Conservation (phyloP, 2,113 vertebrate genomes). For the Notarius quadriscutis region DNA sequence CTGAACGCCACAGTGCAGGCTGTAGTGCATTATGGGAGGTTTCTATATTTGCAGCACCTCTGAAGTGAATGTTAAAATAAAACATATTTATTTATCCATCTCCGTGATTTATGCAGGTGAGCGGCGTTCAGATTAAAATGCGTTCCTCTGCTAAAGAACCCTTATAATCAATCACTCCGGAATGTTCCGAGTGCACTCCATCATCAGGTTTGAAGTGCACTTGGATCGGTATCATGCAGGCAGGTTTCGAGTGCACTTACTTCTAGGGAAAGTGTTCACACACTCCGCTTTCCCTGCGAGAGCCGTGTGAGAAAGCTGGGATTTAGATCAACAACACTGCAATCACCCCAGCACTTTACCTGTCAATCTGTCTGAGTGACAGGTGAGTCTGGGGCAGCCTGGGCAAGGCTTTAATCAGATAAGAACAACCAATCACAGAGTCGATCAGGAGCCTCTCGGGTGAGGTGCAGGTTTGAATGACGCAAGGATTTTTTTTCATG, state of each 20-base stretch:
- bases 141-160: neutral
- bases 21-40: constrained; percentile 5
- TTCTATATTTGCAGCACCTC: neutral
- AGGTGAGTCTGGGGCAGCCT: neutral
- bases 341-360: neutral
- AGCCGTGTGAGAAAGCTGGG: neutral
- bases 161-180: neutral
- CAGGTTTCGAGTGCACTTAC: neutral
- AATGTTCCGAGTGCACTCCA: neutral
- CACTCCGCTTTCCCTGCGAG: neutral
- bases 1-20: neutral
- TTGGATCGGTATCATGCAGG: neutral
- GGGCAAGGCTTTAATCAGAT: neutral
- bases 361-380: neutral
- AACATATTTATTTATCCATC: neutral
- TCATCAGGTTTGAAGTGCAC: constrained; percentile 8
- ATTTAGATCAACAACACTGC: neutral
- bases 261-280: neutral
- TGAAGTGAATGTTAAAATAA: neutral
- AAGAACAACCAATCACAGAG: too few species aligned
- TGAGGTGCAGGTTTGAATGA: too few species aligned
- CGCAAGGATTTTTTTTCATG: too few species aligned
- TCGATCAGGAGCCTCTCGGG: too few species aligned
- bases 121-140: neutral
- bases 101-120: neutral